These are phyloP conservation scores for Hyalella azteca DNA, from an alignment of 2,888 invertebrate species.

Conservation along the genomic window DNA sequence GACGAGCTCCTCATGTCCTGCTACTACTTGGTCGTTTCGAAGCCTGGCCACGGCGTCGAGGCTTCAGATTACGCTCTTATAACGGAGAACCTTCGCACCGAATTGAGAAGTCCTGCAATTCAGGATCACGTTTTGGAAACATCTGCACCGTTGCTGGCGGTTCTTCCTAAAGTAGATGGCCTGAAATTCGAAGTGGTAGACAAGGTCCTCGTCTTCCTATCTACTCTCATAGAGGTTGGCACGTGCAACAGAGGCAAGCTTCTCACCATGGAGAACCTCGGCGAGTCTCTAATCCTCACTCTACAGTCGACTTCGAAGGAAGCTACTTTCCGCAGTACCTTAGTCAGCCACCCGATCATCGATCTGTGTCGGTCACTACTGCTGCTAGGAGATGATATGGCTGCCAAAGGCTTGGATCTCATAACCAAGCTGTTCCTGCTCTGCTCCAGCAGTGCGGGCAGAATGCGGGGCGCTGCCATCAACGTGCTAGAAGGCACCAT, in stretches of 20 bases:
- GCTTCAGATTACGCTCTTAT: neutral
- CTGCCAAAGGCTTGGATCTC: neutral
- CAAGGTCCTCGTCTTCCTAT: neutral
- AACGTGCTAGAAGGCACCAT: neutral
- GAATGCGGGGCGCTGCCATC: neutral
- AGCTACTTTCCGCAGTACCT: neutral
- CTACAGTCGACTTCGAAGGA: neutral
- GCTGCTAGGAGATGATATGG: neutral
- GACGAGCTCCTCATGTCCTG: neutral
- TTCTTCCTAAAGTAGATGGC: neutral
- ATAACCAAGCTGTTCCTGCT: neutral
- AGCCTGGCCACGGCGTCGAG: constrained; percentile 3
- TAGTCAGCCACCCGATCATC: neutral
- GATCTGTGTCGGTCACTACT: constrained; percentile 13
- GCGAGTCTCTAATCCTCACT: neutral
- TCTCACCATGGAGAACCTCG: neutral
- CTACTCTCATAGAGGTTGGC: neutral
- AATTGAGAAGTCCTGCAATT: neutral
- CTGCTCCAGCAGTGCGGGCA: neutral
- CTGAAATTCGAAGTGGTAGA: neutral
- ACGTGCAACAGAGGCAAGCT: neutral
- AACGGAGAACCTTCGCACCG: neutral
- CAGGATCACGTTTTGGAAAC: constrained; percentile 19
- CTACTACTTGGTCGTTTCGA: neutral
- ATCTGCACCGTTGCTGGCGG: neutral